Base-by-base conservation (phyloP, 1,140 invertebrate species). In the Drosophila lacteicornis region DNA sequence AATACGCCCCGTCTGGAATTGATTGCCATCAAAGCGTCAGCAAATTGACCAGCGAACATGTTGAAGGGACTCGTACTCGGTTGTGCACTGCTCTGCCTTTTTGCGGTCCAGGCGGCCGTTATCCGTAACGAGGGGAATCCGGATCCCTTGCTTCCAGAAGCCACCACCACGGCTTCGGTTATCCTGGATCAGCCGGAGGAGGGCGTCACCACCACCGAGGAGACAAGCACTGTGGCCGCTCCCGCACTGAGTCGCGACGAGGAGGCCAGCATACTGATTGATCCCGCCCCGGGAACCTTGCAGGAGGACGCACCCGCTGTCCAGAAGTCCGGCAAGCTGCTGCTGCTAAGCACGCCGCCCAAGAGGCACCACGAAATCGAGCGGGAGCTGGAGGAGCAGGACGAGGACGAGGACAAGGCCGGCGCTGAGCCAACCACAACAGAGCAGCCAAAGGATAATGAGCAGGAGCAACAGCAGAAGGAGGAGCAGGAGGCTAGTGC, bases 331-430 rank as follows among this genome's bases (percentile, higher is more conserved):
- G 86, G 71, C n/a, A 88, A 78, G 40, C 69, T 92, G 19, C 50
- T 92, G 55, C 66, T 92, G 33, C 70, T 92, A 4, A 92, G 91
- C 70, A 87, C 91, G 13, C 83, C 91, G 2, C 77, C 80, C 33
- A 88, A 80, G 55, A 70, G 84, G 17, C 55, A 67, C 8, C 65
- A 62, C 6, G 80, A 90, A 58, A 74, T 82, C 9, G 88, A 90
- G 42, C 75, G 73, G 33, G 75, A 84, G 49, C 46, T 84, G 27
- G 80, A 82, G 53, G 88, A 91, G 56, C 66, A 75, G 55, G 91
- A 92, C 45, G 83, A 92, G 11, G 77, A 53, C 46, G 75, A 76
- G 36, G 65, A 40, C 22, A 67, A 57, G 30, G 77, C 59, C 2
- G 66, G 40, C 8, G 50, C 40, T 3, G 68, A 73, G 13, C 45